Conservation (phyloP, 2,113 vertebrate genomes). For the Hemichromis elongatus region DNA sequence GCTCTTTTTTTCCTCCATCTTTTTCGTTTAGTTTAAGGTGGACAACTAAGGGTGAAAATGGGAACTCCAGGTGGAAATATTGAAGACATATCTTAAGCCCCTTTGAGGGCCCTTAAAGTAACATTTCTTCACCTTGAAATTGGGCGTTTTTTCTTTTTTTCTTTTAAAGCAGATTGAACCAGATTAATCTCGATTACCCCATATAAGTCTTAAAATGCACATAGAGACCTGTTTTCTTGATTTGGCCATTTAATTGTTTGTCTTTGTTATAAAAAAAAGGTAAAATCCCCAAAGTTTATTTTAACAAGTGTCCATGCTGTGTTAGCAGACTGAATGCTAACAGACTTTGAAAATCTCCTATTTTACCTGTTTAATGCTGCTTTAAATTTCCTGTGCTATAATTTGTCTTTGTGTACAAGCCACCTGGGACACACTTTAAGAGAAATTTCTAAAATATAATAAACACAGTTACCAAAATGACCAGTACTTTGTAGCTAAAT, state of each 20-base stretch:
- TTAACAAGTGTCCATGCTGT: background rate
- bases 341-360: background rate
- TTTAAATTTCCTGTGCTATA: background rate
- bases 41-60: background rate
- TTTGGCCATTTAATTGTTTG: background rate
- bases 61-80: background rate
- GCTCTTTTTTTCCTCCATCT: too few relatives aligned
- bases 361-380: background rate
- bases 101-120: background rate
- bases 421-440: background rate
- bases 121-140: background rate
- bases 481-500: background rate
- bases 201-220: background rate
- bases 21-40: background rate
- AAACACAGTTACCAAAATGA: background rate
- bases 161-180: background rate
- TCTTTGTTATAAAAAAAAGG: background rate
- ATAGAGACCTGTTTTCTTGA: background rate
- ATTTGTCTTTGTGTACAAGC: accelerated
- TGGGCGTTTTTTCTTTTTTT: background rate
- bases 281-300: background rate
- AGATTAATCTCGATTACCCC: background rate
- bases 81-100: background rate
- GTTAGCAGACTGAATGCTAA: background rate
- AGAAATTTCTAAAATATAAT: background rate